Conservation (phyloP, 2,113 vertebrate genomes). For the Alligator sinensis region DNA sequence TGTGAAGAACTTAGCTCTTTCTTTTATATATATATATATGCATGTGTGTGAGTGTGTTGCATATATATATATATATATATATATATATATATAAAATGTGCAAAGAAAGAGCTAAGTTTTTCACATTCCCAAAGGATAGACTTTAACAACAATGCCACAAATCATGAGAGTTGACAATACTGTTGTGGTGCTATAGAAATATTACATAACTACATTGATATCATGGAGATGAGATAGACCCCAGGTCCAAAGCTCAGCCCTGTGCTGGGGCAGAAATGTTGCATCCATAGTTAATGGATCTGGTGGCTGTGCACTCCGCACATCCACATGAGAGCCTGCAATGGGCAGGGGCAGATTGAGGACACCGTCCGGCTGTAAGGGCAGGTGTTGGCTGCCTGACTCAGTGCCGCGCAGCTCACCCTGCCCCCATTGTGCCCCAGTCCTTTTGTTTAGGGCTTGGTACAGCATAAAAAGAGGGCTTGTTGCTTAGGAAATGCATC, state of each 20-base stretch:
- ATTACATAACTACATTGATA: not conserved
- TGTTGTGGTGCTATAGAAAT: not conserved
- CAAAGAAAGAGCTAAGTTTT: too few species aligned
- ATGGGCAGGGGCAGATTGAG: not conserved
- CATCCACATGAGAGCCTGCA: not conserved
- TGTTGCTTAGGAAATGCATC: not conserved
- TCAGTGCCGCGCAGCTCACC: not conserved
- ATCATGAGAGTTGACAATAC: too few species aligned
- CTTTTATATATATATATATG: too few species aligned
- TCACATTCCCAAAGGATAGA: too few species aligned
- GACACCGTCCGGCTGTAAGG: not conserved
- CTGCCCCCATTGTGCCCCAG: not conserved
- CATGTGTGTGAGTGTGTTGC: too few species aligned
- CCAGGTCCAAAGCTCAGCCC: not conserved
- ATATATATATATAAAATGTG: too few species aligned
- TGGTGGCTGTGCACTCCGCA: not conserved
- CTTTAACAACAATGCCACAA: too few species aligned
- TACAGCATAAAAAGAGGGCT: not conserved
- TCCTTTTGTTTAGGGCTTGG: not conserved
- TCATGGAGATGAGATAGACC: not conserved
- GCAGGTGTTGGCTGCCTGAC: not conserved
- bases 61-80: too few species aligned
- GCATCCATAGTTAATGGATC: rapidly evolving
- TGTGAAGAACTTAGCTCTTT: too few species aligned
- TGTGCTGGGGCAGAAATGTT: not conserved